Conservation (phyloP, 2,113 vertebrate genomes). For the Ptilonorhynchus violaceus region DNA sequence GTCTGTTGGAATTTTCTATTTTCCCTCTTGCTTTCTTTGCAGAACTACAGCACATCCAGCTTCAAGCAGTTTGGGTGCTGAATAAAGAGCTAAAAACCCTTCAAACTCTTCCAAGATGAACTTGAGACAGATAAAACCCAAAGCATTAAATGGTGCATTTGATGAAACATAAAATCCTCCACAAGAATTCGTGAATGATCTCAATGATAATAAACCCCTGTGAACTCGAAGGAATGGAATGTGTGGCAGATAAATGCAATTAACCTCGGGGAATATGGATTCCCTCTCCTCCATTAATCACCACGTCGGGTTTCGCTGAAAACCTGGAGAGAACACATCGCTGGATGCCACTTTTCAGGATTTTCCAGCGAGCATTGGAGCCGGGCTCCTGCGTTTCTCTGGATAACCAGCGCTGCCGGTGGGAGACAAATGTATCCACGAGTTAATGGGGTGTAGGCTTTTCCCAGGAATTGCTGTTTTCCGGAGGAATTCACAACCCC, state of each 20-base stretch:
- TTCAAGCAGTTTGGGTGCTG: background rate
- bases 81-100: background rate
- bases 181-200: slow-evolving; percentile 22
- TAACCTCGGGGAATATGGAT: slow-evolving; percentile 15
- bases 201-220: slow-evolving; percentile 6
- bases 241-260: slow-evolving; percentile 27
- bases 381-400: background rate
- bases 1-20: background rate
- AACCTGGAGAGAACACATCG: background rate
- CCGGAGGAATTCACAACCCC: background rate
- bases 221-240: slow-evolving; percentile 1
- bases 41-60: background rate
- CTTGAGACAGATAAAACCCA: background rate
- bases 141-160: slow-evolving; percentile 10
- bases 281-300: background rate
- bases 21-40: background rate
- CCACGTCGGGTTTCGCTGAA: background rate
- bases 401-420: background rate
- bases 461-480: background rate
- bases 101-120: background rate
- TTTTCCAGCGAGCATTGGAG: background rate
- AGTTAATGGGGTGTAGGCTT: background rate
- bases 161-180: background rate
- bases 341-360: background rate
- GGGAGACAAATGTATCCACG: background rate